Evolutionary conservation across 2,113 vertebrate species (phyloP).

Genomic region (Macroglossus sobrinus): DNA sequence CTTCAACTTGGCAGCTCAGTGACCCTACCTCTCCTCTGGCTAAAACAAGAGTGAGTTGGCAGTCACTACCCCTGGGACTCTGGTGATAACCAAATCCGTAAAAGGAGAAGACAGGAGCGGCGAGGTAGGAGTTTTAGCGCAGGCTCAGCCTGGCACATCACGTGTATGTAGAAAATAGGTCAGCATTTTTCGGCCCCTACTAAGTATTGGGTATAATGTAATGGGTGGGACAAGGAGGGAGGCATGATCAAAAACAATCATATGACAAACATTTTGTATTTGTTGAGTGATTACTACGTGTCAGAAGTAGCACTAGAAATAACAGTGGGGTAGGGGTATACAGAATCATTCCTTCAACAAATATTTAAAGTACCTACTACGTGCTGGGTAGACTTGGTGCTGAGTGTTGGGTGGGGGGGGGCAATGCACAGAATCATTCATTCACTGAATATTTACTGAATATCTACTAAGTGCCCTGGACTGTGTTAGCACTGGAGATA

Average conservation of each 20-base stretch:
- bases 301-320: background rate
- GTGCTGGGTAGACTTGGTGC: background rate
- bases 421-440: background rate
- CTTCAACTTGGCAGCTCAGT: slow-evolving; percentile 43
- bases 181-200: background rate
- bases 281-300: background rate
- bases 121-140: background rate
- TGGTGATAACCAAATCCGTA: background rate
- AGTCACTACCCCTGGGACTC: slow-evolving; percentile 28
- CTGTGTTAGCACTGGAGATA: background rate
- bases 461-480: background rate
- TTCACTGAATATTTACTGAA: background rate
- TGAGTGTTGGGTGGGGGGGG: background rate
- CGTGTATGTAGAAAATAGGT: background rate
- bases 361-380: background rate
- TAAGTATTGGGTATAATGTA: background rate
- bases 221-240: background rate
- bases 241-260: background rate
- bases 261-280: background rate
- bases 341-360: background rate
- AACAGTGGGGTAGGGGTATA: background rate
- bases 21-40: slow-evolving; percentile 55
- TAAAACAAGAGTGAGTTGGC: slow-evolving; percentile 19
- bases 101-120: background rate
- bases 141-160: background rate